Base-by-base conservation (phyloP, 2,113 vertebrate genomes). In the Ranitomeya imitator region DNA sequence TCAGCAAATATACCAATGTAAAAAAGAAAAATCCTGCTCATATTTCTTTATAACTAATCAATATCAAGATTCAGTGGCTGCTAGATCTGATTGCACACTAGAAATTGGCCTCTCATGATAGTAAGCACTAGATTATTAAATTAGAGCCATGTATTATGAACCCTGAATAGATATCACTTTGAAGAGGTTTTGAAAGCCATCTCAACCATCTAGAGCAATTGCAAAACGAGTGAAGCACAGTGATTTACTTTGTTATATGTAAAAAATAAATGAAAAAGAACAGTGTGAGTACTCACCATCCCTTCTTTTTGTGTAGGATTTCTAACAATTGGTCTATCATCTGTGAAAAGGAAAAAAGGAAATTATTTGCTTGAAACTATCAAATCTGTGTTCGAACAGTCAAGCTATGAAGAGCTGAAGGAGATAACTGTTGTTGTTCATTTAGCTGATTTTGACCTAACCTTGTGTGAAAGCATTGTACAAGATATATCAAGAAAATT, bases 331-430 rank as follows among this genome's bases (percentile, higher is more conserved):
- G 98, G 98, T 65, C 90, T 99, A 14, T 98, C 98, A 11, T 99
- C 98, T 26, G 98, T 99, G 81, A 99, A 98, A 91, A 92, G 98
- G 86, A 99, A 96, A 93, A 97, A 96, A 89, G 98, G 98, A 84
- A 99, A 97, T 90, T 99, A 99, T 92, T 96, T 99, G 61, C 94
- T 99, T 80, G 98, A 99, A 82, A 99, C 98, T 7, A 99, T 99
- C 92, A 99, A 97, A 86, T 99, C 98, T 5, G 95, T 96, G 93
- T 99, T 99, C 92, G 98, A 99, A 89, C 98, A 99, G 92, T 98
- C 98, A 90, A 99, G 98, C 89, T 99, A 99, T 3, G 98, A 99
- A 91, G 98, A 99, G 26, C 93, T 99, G 80, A 98, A 98, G 82
- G 97, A 99, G 94, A 98, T 99, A 16, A 94, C 97, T 59, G 98